phyloP scores from a whole-genome alignment of 2,113 vertebrate species.

The Melanostigma gelatinosum region DNA sequence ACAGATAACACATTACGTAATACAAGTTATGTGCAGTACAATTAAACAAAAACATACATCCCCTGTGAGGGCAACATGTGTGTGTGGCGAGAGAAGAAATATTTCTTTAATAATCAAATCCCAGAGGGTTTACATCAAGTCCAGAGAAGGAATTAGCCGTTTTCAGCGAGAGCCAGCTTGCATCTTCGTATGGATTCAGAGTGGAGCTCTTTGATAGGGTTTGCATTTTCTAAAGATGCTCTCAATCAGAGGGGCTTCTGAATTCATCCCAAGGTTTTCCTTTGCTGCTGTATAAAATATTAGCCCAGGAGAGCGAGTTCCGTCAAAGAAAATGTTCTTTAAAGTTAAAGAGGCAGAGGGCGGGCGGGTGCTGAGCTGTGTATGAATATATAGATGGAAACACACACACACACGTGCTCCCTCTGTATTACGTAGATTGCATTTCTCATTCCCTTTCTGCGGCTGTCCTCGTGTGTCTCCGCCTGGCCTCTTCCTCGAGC shows the following conservation, averaged over 20 bases:
- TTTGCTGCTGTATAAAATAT: conserved; percentile 76
- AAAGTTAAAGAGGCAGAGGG: conserved; percentile 45
- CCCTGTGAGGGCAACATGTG: neutral
- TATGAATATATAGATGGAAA: conserved; percentile 31
- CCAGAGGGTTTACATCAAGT: conserved; percentile 39
- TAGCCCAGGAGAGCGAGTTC: conserved; percentile 43
- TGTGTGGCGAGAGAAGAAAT: conserved; percentile 12
- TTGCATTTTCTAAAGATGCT: conserved; percentile 81
- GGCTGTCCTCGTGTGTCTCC: conserved; percentile 70
- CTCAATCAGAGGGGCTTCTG: conserved; percentile 67
- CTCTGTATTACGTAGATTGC: conserved; percentile 59
- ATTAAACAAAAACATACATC: conserved; percentile 31
- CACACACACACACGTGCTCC: conserved; percentile 37
- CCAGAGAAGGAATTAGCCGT: conserved; percentile 19
- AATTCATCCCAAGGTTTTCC: conserved; percentile 70
- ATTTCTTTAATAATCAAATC: conserved; percentile 46
- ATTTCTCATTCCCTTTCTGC: conserved; percentile 72
- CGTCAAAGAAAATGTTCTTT: conserved; percentile 36
- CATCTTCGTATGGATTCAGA: conserved; percentile 57
- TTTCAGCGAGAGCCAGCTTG: conserved; percentile 43
- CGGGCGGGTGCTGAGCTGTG: conserved; percentile 8
- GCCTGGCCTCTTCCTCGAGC: conserved; percentile 71
- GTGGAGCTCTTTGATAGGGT: conserved; percentile 76
- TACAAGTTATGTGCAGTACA: conserved; percentile 1
- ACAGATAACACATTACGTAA: neutral